phyloP scores from a whole-genome alignment of 2,797 vertebrate genomes.

The Hephaestus fuliginosus region DNA sequence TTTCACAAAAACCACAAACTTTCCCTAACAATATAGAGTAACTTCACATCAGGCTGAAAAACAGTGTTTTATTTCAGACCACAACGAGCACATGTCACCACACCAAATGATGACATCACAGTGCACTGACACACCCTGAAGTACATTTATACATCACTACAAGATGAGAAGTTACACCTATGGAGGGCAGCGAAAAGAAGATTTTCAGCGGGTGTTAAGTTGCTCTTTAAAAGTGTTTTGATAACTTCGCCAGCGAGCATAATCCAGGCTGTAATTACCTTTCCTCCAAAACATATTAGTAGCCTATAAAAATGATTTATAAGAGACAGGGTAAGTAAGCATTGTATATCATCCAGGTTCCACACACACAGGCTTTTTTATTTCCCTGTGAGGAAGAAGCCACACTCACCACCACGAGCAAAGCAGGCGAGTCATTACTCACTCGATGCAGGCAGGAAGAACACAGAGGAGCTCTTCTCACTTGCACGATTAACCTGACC shows the following conservation, averaged over 20 bases:
- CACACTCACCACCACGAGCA: neutral
- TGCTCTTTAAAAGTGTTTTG: conserved; percentile 2
- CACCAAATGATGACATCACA: neutral
- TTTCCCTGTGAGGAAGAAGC: neutral
- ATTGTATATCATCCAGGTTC: neutral
- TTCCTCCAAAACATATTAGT: neutral
- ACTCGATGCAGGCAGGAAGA: conserved; percentile 11
- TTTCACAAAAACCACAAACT: neutral
- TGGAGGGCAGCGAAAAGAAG: neutral
- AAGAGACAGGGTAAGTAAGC: neutral
- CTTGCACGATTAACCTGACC: conserved; percentile 15
- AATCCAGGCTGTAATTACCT: conserved; percentile 7
- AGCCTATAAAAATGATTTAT: neutral
- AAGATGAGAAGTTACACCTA: neutral
- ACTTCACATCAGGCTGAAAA: neutral
- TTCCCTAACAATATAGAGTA: neutral
- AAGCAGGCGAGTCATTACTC: conserved; percentile 22
- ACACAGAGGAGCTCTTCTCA: conserved; percentile 30
- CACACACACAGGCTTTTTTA: neutral
- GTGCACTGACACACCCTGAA: neutral
- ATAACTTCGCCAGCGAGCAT: neutral
- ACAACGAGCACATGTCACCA: neutral
- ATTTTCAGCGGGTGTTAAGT: neutral
- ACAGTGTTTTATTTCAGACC: neutral
- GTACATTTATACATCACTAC: neutral